These are phyloP conservation scores for Alethe castanea DNA, from an alignment of 2,113 vertebrate genomes.

Conservation along the genomic window DNA sequence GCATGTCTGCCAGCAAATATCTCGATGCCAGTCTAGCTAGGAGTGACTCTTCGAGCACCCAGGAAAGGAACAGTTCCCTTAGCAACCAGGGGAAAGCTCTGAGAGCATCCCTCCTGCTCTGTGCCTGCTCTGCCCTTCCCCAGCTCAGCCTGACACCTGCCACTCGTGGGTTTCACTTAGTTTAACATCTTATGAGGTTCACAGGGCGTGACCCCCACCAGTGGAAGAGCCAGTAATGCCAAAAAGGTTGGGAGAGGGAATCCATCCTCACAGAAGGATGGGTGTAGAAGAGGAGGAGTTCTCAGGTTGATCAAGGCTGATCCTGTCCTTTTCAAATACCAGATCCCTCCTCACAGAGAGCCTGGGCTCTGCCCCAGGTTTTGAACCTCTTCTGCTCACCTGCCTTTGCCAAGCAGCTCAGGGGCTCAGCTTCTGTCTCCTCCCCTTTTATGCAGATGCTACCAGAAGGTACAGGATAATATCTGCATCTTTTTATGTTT, in stretches of 20 bases:
- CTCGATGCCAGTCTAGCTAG: background rate
- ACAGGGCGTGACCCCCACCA: background rate
- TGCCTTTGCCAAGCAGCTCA: background rate
- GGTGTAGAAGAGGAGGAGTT: background rate
- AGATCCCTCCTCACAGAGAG: background rate
- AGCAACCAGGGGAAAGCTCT: constrained; percentile 6
- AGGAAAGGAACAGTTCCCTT: constrained; percentile 53
- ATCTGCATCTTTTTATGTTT: background rate
- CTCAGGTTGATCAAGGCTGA: background rate
- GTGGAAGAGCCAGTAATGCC: background rate
- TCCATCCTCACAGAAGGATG: background rate
- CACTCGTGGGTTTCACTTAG: background rate
- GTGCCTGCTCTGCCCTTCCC: background rate
- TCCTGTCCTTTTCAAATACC: background rate
- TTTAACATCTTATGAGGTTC: background rate
- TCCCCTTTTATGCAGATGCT: background rate
- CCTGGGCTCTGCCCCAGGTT: background rate
- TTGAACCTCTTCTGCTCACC: background rate
- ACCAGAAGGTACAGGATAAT: background rate
- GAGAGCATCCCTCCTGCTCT: background rate
- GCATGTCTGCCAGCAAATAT: background rate
- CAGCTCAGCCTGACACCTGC: constrained; percentile 11
- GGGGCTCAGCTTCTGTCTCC: background rate
- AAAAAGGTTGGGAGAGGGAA: background rate
- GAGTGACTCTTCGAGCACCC: background rate